Percentiles rank a stretch among this genome's conserved stretches.
phyloP scores from a whole-genome alignment of 2,888 invertebrate species.

The Pterostichus niger region DNA sequence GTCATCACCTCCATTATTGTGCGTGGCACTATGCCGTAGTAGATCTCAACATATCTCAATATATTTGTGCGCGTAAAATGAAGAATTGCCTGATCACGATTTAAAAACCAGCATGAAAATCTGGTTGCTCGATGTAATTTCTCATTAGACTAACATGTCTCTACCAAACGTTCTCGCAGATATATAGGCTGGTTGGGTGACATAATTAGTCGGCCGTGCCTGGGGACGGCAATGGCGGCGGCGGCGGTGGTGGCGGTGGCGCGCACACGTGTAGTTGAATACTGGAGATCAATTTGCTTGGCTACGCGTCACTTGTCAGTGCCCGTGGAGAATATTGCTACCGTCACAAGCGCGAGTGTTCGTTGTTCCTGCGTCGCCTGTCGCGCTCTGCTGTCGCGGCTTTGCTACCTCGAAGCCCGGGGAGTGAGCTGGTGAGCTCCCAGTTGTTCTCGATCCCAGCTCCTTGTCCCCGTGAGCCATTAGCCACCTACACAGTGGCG shows the following conservation, averaged over 20 bases:
- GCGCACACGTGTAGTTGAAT: conserved; percentile 60
- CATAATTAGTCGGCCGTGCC: conserved; percentile 7
- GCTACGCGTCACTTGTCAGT: conserved; percentile 64
- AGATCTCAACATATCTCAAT: no score
- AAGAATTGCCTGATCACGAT: no score
- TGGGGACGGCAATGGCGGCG: conserved; percentile 5
- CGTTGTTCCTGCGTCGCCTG: neutral
- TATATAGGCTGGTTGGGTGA: conserved; percentile 10
- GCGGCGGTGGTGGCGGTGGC: neutral
- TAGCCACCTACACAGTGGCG: conserved; percentile 11
- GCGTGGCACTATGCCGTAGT: no score
- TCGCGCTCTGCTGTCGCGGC: neutral
- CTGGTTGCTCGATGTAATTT: no score
- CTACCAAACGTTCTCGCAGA: no score
- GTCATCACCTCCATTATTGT: no score
- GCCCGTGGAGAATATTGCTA: conserved; percentile 61
- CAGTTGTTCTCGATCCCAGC: neutral
- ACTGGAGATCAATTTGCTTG: conserved; percentile 62
- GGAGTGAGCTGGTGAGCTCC: neutral
- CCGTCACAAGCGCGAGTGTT: conserved; percentile 19
- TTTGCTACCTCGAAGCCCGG: conserved; percentile 8
- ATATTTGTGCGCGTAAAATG: no score
- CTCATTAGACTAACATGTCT: no score
- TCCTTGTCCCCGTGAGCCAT: neutral
- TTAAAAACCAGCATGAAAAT: no score